Evolutionary conservation across 1,140 invertebrate species (phyloP).

Genomic region (Mercenaria mercenaria): DNA sequence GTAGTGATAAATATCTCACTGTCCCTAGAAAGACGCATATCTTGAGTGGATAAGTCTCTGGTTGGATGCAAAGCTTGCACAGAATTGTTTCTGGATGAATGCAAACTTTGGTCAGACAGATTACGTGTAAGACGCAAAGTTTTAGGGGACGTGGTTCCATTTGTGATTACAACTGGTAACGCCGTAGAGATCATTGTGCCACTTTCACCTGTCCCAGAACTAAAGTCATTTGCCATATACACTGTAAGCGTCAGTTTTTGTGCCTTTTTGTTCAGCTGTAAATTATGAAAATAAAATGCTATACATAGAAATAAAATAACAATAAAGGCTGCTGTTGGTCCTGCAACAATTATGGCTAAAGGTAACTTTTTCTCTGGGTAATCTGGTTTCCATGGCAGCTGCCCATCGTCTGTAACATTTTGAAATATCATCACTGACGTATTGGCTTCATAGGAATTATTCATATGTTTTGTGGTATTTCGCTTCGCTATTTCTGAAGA

Average conservation of each 20-base stretch:
- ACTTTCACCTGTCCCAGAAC: not conserved
- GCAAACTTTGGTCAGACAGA: not conserved
- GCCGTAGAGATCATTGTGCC: not conserved
- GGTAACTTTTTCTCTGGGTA: constrained; percentile 23
- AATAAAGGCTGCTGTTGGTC: constrained; percentile 27
- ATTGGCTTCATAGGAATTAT: not conserved
- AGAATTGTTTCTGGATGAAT: not conserved
- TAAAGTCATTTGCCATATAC: not conserved
- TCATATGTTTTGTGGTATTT: not conserved
- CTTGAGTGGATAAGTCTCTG: not conserved
- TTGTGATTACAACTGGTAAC: not conserved
- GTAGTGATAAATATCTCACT: not conserved
- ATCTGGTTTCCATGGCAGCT: constrained; percentile 1
- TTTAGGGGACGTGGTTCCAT: not conserved
- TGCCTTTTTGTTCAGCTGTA: constrained; percentile 50
- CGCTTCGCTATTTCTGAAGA: too few species aligned
- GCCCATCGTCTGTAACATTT: not conserved
- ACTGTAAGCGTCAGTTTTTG: not conserved
- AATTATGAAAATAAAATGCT: constrained; percentile 50
- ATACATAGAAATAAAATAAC: constrained; percentile 53
- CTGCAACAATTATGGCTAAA: constrained; percentile 44
- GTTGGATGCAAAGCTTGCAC: not conserved
- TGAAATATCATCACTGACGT: not conserved
- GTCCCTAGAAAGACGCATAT: not conserved
- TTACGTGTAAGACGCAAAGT: not conserved